Conservation (phyloP, 2,888 invertebrate genomes). For the Tethea ocularis region DNA sequence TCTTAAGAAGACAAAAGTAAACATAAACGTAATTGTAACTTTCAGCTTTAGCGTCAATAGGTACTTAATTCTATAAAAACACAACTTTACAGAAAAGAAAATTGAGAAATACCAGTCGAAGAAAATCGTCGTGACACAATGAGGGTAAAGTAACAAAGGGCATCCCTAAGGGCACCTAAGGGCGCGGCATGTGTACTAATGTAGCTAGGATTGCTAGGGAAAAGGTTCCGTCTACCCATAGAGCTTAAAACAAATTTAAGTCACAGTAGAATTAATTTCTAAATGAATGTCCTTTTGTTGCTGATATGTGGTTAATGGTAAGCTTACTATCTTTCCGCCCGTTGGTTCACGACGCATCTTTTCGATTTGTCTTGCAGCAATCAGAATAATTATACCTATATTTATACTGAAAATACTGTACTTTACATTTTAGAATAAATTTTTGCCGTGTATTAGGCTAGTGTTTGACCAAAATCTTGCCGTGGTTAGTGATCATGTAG, state of each 20-base stretch:
- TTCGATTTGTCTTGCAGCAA: too few species aligned
- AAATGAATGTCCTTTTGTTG: background rate
- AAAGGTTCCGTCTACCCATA: background rate
- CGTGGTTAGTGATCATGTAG: too few species aligned
- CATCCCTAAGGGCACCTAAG: slow-evolving; percentile 26
- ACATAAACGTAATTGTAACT: background rate
- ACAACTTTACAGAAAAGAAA: slow-evolving; percentile 16
- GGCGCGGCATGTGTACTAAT: slow-evolving; percentile 12
- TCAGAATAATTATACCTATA: too few species aligned
- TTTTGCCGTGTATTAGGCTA: too few species aligned
- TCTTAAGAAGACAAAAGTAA: background rate
- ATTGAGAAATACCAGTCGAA: slow-evolving; percentile 24
- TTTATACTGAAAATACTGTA: too few species aligned
- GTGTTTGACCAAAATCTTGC: too few species aligned
- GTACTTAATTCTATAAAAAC: background rate
- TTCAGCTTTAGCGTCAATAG: background rate
- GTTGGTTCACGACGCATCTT: too few species aligned
- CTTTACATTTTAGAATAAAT: too few species aligned
- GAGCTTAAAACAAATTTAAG: background rate
- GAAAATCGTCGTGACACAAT: slow-evolving; percentile 54
- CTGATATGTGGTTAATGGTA: background rate
- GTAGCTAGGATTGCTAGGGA: background rate
- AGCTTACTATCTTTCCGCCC: too few species aligned
- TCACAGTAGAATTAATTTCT: background rate
- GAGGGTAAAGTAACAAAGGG: slow-evolving; percentile 45